Percentiles rank a stretch among this genome's conserved stretches.
phyloP scores from a whole-genome alignment of 1,140 invertebrate genomes.

The Melitaea cinxia region DNA sequence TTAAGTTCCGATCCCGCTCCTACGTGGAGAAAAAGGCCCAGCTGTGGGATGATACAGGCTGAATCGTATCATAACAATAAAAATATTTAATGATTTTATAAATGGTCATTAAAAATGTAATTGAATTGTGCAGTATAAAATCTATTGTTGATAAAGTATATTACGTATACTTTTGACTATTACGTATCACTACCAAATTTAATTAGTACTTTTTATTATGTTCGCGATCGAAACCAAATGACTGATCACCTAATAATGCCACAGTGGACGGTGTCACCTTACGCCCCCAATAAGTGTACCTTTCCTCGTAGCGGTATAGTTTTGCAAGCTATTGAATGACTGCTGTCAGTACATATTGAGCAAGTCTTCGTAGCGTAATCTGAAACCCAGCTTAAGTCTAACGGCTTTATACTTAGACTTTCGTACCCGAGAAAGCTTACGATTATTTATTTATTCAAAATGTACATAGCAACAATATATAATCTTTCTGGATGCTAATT shows the following conservation, averaged over 20 bases:
- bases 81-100: too few species aligned
- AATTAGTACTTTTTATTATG: slow-evolving; percentile 27
- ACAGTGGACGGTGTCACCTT: slow-evolving; percentile 71
- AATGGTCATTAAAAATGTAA: too few species aligned
- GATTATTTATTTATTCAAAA: too few species aligned
- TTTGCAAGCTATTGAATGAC: slow-evolving; percentile 77
- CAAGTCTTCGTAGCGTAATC: slow-evolving; percentile 71
- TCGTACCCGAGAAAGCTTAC: slow-evolving; percentile 47
- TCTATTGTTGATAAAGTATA: too few species aligned
- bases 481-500: too few species aligned
- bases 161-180: neutral
- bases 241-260: slow-evolving; percentile 62
- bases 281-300: slow-evolving; percentile 68
- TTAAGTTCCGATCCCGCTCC: too few species aligned
- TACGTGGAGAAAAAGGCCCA: too few species aligned
- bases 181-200: slow-evolving; percentile 11
- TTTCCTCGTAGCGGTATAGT: slow-evolving; percentile 69
- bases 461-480: too few species aligned
- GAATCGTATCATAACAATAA: too few species aligned
- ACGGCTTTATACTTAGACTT: slow-evolving; percentile 56
- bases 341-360: slow-evolving; percentile 71
- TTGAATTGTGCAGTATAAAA: too few species aligned
- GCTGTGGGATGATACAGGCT: too few species aligned
- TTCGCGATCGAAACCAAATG: slow-evolving; percentile 47
- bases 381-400: slow-evolving; percentile 70